These are phyloP conservation scores for Labroides dimidiatus DNA, from an alignment of 2,797 vertebrate genomes.

Conservation along the genomic window DNA sequence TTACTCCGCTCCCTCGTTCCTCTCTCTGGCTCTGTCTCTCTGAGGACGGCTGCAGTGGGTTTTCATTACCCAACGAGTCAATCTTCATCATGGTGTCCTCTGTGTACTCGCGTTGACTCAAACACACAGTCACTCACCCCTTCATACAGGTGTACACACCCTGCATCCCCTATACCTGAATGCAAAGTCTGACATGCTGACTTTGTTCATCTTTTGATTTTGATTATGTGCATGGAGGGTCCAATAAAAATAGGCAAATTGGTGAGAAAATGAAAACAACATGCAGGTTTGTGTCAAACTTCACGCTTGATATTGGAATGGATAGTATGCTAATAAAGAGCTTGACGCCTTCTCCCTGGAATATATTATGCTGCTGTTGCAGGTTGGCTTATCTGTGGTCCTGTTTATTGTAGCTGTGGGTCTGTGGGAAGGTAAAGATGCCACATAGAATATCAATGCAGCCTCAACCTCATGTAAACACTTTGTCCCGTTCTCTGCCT, in stretches of 20 bases:
- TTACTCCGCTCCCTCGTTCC: constrained; percentile 61
- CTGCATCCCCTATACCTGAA: constrained; percentile 8
- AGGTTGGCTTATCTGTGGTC: constrained; percentile 38
- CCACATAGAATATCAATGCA: constrained; percentile 54
- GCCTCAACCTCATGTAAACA: constrained; percentile 21
- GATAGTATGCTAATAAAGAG: constrained; percentile 25
- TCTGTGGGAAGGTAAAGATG: constrained; percentile 34
- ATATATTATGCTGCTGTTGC: constrained; percentile 26
- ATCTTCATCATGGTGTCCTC: constrained; percentile 74
- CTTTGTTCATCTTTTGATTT: neutral
- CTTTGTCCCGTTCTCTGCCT: constrained; percentile 25
- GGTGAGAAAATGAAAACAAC: neutral
- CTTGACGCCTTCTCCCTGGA: constrained; percentile 23
- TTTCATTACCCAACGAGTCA: constrained; percentile 81
- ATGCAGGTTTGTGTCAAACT: neutral
- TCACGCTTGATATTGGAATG: constrained; percentile 1
- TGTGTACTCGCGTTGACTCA: constrained; percentile 56
- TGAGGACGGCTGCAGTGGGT: constrained; percentile 68
- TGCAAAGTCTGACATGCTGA: neutral
- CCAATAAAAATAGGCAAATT: neutral
- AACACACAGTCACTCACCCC: constrained; percentile 28
- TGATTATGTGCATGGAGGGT: neutral
- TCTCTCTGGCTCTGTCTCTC: constrained; percentile 61
- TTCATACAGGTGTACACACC: constrained; percentile 35
- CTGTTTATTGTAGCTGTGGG: constrained; percentile 22